Base-by-base conservation (phyloP, 1,140 invertebrate species). In the Scaptomyza pallida region DNA sequence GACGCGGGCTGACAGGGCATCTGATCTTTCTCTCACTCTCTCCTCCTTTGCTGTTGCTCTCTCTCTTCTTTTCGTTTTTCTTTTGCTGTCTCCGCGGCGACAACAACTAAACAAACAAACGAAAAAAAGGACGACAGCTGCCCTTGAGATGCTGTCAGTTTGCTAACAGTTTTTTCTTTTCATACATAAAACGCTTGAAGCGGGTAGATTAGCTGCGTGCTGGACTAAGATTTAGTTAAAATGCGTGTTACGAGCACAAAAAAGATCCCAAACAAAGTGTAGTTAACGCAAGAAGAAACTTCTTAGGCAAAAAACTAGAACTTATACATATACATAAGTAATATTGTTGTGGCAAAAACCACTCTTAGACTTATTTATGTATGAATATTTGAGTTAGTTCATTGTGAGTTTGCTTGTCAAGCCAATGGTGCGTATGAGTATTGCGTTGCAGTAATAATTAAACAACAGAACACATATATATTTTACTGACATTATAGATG, bases 181-280 rank as follows among this genome's bases (percentile, higher is more conserved):
- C 50, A 23, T 23, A 51, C 73, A 74, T 78, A 83, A 78, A 78
- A 60, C 65, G 75, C 64, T 72, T 62, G 40, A 78, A 79, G 75
- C 71, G 79, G 78, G 78, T 83, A 78, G 75, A 83, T 82, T 82
- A 82, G 75, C 71, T 47, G 13, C 40, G 13, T 50, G 21, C 15
- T 60, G 15, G 17, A 37, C 43, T 47, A 40, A 10, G 17, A 64
- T 30, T 56, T 47, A 43, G 16, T 17, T 16, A 51, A 54, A 45
- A 48, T 50, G 23, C 26, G 23, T 15, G 35, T 19, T 17, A 44
- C 21, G 4, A 21, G 21, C 21, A 21, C 23, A 35, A 35, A 35
- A 35, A 30, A 5, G n/a, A n/a, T n/a, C n/a, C n/a, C n/a, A n/a
- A 30, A 30, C 9, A 52, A 26, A 33, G 19, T 23, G 40, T 21